Percentiles rank a stretch among this genome's conserved stretches.
Conservation (phyloP, 2,888 invertebrate genomes). For the Spialia ferax region DNA sequence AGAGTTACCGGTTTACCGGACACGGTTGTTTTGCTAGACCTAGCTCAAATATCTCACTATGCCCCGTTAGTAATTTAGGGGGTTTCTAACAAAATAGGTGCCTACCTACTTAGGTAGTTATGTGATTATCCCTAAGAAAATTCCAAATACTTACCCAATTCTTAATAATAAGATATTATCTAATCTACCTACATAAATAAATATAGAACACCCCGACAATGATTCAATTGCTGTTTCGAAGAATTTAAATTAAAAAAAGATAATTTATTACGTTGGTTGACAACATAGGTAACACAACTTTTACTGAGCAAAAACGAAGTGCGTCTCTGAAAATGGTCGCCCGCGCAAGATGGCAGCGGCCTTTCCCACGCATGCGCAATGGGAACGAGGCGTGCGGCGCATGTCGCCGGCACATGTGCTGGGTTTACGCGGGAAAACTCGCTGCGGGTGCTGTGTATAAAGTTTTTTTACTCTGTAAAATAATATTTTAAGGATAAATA, state of each 20-base stretch:
- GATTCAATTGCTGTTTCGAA: neutral
- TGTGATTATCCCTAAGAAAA: no score
- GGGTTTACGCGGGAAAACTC: slow-evolving; percentile 71
- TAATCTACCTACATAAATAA: no score
- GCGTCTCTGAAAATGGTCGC: slow-evolving; percentile 61
- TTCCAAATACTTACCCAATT: neutral
- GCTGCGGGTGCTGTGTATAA: slow-evolving; percentile 52
- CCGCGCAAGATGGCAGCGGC: slow-evolving; percentile 62
- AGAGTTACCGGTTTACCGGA: no score
- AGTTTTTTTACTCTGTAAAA: slow-evolving; percentile 46
- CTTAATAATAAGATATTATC: no score
- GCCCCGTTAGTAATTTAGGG: neutral
- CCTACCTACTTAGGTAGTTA: neutral
- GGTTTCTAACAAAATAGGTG: neutral
- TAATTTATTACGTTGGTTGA: slow-evolving; percentile 40
- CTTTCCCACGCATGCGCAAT: slow-evolving; percentile 79
- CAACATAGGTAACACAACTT: slow-evolving; percentile 56
- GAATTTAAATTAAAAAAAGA: slow-evolving; percentile 19
- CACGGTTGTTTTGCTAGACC: neutral
- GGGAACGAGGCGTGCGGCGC: slow-evolving; percentile 60
- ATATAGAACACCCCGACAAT: no score
- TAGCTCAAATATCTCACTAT: neutral
- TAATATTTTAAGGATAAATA: slow-evolving; percentile 12
- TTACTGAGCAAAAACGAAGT: slow-evolving; percentile 61
- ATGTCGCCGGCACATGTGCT: slow-evolving; percentile 69